These are phyloP conservation scores for Augiades crinisus DNA, from an alignment of 2,888 invertebrate genomes.

Conservation along the genomic window DNA sequence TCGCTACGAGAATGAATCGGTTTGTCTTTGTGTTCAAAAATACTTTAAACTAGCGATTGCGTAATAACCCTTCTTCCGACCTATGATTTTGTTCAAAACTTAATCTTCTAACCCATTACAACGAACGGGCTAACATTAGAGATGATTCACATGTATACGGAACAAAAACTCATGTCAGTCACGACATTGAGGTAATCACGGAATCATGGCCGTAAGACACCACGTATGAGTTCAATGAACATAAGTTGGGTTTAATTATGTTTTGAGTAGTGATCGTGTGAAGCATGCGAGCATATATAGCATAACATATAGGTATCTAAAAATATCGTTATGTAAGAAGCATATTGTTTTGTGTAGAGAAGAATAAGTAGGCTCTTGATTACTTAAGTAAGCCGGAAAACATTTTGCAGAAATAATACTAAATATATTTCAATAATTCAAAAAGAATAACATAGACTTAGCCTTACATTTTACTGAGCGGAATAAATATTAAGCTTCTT, in stretches of 20 bases:
- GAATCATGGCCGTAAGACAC: slow-evolving; percentile 41
- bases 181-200: slow-evolving; percentile 37
- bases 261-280: not conserved
- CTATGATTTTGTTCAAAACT: not conserved
- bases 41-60: not conserved
- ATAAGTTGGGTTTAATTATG: slow-evolving; percentile 32
- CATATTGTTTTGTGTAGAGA: too few species aligned
- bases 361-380: too few species aligned
- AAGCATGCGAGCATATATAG: not conserved
- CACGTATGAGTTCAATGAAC: slow-evolving; percentile 49
- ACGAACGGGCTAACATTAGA: slow-evolving; percentile 8
- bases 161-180: slow-evolving; percentile 36
- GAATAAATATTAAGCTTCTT: too few species aligned
- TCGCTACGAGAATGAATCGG: too few species aligned
- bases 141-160: slow-evolving; percentile 9
- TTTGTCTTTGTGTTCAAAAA: too few species aligned
- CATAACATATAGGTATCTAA: not conserved
- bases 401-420: too few species aligned
- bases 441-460: too few species aligned
- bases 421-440: too few species aligned
- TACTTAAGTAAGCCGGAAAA: too few species aligned
- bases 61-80: not conserved
- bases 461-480: too few species aligned
- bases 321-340: not conserved
- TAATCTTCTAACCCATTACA: slow-evolving; percentile 1